Conservation (phyloP, 1,140 invertebrate genomes). For the Lysiphlebus fabarum region DNA sequence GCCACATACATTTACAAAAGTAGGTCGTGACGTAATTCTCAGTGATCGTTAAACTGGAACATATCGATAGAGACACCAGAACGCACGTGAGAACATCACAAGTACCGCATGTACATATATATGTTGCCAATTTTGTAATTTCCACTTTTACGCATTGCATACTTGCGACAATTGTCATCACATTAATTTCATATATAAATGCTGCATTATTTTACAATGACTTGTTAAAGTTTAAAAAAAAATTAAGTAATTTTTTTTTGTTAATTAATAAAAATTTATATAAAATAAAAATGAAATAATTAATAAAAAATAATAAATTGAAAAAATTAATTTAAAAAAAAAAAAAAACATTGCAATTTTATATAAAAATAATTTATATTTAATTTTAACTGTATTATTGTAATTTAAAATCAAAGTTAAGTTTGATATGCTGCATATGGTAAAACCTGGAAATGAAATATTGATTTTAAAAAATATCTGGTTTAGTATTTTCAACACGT, state of each 20-base stretch:
- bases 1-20: slow-evolving; percentile 16
- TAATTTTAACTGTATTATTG: neutral
- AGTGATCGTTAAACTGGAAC: slow-evolving; percentile 26
- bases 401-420: slow-evolving; percentile 1
- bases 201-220: too few relatives aligned
- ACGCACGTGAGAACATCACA: slow-evolving; percentile 12
- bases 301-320: too few relatives aligned
- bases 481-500: slow-evolving; percentile 23
- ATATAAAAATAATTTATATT: too few relatives aligned
- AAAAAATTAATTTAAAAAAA: too few relatives aligned
- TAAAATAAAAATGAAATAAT: too few relatives aligned
- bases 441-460: slow-evolving; percentile 7
- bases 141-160: neutral
- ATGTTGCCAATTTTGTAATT: too few relatives aligned
- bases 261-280: too few relatives aligned
- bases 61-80: slow-evolving; percentile 20
- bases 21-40: slow-evolving; percentile 28
- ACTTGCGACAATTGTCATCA: neutral
- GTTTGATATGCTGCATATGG: neutral
- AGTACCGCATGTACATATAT: neutral
- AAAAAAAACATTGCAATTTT: too few relatives aligned
- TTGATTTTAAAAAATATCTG: slow-evolving; percentile 5
- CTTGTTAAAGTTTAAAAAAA: too few relatives aligned
- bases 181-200: too few relatives aligned
- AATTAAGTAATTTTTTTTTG: too few relatives aligned